phyloP scores from a whole-genome alignment of 2,113 vertebrate species.

The Ivindomyrus marchei region DNA sequence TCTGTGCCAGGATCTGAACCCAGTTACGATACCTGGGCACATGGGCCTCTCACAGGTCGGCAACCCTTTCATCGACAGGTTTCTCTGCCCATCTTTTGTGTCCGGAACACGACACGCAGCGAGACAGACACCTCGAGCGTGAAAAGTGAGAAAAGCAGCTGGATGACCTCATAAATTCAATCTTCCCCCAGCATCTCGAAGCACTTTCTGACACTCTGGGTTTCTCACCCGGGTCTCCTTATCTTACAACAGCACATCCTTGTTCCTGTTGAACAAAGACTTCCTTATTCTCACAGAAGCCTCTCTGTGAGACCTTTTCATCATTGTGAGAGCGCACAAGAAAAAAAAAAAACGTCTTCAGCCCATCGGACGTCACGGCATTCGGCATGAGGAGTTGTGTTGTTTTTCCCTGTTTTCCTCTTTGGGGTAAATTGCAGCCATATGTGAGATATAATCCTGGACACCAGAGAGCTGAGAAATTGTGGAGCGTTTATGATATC shows the following conservation, averaged over 20 bases:
- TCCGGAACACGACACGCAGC: background rate
- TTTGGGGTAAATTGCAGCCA: background rate
- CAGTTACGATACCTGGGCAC: background rate
- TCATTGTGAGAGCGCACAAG: background rate
- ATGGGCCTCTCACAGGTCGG: background rate
- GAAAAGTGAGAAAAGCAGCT: background rate
- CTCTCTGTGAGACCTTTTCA: conserved; percentile 14
- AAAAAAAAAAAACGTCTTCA: background rate
- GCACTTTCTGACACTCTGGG: background rate
- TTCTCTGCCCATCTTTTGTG: background rate
- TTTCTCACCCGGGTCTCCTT: background rate
- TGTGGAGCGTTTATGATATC: background rate
- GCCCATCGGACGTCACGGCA: background rate
- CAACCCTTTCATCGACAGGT: background rate
- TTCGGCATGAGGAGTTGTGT: background rate
- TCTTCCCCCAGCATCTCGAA: background rate
- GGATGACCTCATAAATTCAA: background rate
- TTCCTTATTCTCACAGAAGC: conserved; percentile 7
- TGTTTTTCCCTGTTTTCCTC: background rate
- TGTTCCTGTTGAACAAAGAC: conserved; percentile 1
- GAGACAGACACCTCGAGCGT: background rate
- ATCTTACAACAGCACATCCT: conserved; percentile 1
- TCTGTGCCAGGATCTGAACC: background rate
- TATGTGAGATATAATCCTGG: background rate
- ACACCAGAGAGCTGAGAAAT: background rate